phyloP scores from a whole-genome alignment of 2,888 invertebrate species.

The Spilosoma lubricipeda region DNA sequence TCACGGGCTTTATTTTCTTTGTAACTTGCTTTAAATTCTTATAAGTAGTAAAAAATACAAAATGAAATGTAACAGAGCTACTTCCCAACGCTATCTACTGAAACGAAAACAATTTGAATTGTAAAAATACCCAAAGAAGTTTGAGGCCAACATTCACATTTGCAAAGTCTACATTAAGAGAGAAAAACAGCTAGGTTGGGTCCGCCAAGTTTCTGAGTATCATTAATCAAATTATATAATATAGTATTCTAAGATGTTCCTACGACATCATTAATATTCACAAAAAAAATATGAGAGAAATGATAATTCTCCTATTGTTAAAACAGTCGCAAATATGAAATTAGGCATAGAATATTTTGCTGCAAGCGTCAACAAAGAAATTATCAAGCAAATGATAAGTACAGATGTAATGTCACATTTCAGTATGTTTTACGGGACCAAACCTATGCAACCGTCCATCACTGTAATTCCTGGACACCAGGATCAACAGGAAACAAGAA shows the following conservation, averaged over 20 bases:
- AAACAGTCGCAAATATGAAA: background rate
- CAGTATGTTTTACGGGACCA: background rate
- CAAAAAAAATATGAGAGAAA: background rate
- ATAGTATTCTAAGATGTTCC: background rate
- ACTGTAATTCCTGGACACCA: too few species aligned
- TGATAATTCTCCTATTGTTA: background rate
- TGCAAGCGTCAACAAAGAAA: too few species aligned
- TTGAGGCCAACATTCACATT: background rate
- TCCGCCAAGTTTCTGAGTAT: background rate
- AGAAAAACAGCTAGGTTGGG: conserved; percentile 17
- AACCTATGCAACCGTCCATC: too few species aligned
- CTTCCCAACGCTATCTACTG: background rate
- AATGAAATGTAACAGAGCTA: background rate
- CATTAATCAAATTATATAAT: conserved; percentile 18
- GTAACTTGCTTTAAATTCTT: too few species aligned
- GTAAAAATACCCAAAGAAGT: conserved; percentile 1
- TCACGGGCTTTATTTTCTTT: too few species aligned
- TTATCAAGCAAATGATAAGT: too few species aligned
- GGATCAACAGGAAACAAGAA: too few species aligned
- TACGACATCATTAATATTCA: conserved; percentile 1
- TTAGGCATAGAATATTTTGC: background rate
- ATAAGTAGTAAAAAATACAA: too few species aligned
- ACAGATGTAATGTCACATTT: too few species aligned
- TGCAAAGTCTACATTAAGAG: conserved; percentile 3
- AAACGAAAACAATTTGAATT: conserved; percentile 9